Evolutionary conservation across 2,797 vertebrate genomes (phyloP).

Genomic region (Cephalopachus bancanus): DNA sequence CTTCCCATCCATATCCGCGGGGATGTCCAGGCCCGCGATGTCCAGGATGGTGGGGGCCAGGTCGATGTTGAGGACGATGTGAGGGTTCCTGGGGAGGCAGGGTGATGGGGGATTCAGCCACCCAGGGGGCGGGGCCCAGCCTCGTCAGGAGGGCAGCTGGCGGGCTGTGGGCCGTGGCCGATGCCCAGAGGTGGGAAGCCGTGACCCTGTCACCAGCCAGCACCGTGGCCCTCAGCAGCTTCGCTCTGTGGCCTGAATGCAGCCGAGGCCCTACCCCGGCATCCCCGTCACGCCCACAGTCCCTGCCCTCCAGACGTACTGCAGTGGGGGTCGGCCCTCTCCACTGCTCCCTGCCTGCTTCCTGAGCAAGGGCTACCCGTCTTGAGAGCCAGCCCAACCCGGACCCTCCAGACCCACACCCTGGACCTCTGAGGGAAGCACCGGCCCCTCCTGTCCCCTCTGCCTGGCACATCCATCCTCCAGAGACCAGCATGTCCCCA

Average conservation of each 20-base stretch:
- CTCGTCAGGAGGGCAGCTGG: rapidly evolving
- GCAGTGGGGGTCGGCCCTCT: rapidly evolving
- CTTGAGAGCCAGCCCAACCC: neutral
- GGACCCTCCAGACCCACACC: neutral
- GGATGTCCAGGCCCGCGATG: conserved; percentile 96
- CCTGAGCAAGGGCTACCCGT: neutral
- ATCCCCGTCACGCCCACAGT: rapidly evolving
- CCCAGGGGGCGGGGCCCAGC: neutral
- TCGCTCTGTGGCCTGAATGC: rapidly evolving
- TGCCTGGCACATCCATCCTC: neutral
- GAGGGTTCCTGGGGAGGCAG: conserved; percentile 92
- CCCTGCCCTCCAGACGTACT: rapidly evolving
- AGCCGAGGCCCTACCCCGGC: rapidly evolving
- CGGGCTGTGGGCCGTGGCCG: neutral
- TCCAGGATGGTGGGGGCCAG: conserved; percentile 97
- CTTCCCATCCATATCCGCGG: conserved; percentile 97
- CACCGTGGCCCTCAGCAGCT: rapidly evolving
- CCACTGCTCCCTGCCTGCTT: neutral
- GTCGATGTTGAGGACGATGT: conserved; percentile 98
- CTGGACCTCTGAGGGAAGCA: neutral
- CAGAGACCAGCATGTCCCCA: rapidly evolving
- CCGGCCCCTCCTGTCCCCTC: too few relatives aligned
- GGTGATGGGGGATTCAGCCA: neutral
- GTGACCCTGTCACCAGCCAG: rapidly evolving
- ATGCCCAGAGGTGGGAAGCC: neutral